These are phyloP conservation scores for Tubulanus polymorphus DNA, from an alignment of 2,888 invertebrate genomes.

Conservation along the genomic window DNA sequence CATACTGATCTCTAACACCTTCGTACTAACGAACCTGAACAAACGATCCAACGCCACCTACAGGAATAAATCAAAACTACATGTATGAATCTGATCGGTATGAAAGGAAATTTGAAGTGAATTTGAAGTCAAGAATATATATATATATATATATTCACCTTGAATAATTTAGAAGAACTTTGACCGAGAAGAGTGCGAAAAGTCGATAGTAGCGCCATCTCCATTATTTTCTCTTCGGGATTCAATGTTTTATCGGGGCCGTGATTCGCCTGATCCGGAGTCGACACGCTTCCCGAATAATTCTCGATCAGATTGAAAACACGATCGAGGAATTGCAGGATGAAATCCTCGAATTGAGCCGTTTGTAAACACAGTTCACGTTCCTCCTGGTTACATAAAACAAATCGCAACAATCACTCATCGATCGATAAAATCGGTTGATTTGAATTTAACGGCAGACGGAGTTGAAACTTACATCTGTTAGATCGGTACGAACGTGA, in stretches of 20 bases:
- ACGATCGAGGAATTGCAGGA: constrained; percentile 79
- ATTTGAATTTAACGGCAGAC: neutral
- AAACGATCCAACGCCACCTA: constrained; percentile 71
- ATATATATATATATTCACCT: constrained; percentile 32
- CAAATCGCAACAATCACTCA: neutral
- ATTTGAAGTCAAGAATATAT: neutral
- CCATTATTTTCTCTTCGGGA: constrained; percentile 68
- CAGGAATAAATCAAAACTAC: constrained; percentile 23
- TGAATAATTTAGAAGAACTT: constrained; percentile 64
- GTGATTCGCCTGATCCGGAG: constrained; percentile 17
- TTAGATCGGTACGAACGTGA: constrained; percentile 65
- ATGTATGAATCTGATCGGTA: too few species aligned
- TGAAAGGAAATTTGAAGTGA: neutral
- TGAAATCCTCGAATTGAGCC: constrained; percentile 83
- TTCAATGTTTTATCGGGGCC: constrained; percentile 55
- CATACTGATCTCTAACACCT: constrained; percentile 78
- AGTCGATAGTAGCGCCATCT: constrained; percentile 67
- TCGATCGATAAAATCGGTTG: neutral
- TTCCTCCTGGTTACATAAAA: constrained; percentile 60
- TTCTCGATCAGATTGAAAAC: constrained; percentile 53
- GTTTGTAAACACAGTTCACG: constrained; percentile 70
- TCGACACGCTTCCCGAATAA: constrained; percentile 33
- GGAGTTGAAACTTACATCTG: constrained; percentile 57
- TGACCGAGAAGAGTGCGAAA: constrained; percentile 69
- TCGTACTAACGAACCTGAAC: constrained; percentile 65